phyloP scores from a whole-genome alignment of 1,140 invertebrate genomes.

The Drosophila seguyi region DNA sequence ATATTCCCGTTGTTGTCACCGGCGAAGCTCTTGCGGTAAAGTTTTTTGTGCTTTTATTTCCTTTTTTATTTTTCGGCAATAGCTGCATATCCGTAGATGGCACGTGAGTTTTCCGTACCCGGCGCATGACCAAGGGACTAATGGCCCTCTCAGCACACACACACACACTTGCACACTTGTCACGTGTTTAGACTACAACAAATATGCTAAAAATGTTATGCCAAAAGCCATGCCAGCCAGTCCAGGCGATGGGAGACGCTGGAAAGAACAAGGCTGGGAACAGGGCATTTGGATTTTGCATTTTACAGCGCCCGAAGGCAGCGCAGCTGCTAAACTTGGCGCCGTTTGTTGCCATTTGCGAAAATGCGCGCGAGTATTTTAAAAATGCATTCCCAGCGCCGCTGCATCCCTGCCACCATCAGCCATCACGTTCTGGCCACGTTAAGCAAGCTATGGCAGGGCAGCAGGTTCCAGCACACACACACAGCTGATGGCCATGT shows the following conservation, averaged over 20 bases:
- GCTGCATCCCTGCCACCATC: slow-evolving; percentile 6
- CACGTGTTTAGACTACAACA: slow-evolving; percentile 81
- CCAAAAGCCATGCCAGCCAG: slow-evolving; percentile 67
- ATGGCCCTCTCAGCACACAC: slow-evolving; percentile 53
- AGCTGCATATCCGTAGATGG: slow-evolving; percentile 52
- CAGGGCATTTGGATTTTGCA: slow-evolving; percentile 60
- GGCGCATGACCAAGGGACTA: slow-evolving; percentile 76
- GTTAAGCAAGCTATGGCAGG: slow-evolving; percentile 12
- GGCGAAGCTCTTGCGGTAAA: slow-evolving; percentile 64
- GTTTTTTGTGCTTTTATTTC: slow-evolving; percentile 45
- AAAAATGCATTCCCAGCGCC: slow-evolving; percentile 69
- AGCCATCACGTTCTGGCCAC: slow-evolving; percentile 32
- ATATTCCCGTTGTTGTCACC: slow-evolving; percentile 51
- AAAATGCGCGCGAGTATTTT: slow-evolving; percentile 79
- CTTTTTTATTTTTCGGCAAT: slow-evolving; percentile 18
- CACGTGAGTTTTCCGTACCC: slow-evolving; percentile 72
- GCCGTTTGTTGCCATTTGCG: slow-evolving; percentile 81
- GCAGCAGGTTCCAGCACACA: not conserved
- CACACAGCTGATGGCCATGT: slow-evolving; percentile 16
- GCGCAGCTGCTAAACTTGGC: slow-evolving; percentile 81
- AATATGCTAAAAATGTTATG: slow-evolving; percentile 83
- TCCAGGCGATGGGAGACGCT: slow-evolving; percentile 23
- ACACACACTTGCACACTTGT: slow-evolving; percentile 46
- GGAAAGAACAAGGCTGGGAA: not conserved
- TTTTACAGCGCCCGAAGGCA: slow-evolving; percentile 64